Conservation (phyloP, 1,140 invertebrate species). For the Caenorhabditis remanei region DNA sequence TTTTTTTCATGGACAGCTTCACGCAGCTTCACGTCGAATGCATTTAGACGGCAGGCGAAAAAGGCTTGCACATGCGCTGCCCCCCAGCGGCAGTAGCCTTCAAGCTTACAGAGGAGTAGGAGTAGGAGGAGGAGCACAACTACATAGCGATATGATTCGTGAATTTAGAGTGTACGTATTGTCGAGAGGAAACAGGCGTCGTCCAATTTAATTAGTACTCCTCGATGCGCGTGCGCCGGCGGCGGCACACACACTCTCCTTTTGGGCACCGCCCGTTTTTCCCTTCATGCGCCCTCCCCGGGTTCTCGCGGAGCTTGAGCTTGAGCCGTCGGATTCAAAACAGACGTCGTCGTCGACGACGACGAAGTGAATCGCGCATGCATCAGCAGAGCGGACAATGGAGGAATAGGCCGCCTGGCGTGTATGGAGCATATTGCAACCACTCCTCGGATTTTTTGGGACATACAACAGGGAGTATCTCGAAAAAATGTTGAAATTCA, state of each 20-base stretch:
- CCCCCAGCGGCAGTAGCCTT: slow-evolving; percentile 12
- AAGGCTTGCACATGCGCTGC: background rate
- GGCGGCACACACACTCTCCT: slow-evolving; percentile 24
- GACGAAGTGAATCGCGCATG: slow-evolving; percentile 51
- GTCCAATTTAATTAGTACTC: slow-evolving; percentile 56
- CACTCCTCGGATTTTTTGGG: slow-evolving; percentile 41
- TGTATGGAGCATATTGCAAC: slow-evolving; percentile 46
- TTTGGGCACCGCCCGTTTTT: slow-evolving; percentile 28
- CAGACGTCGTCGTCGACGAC: slow-evolving; percentile 5
- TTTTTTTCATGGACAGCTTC: slow-evolving; percentile 18
- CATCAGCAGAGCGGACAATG: slow-evolving; percentile 54
- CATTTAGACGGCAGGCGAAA: slow-evolving; percentile 50
- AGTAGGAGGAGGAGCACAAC: slow-evolving; percentile 24
- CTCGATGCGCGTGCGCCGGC: slow-evolving; percentile 43
- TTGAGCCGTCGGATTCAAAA: slow-evolving; percentile 51
- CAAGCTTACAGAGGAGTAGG: background rate
- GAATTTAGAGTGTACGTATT: slow-evolving; percentile 50
- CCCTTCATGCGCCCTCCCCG: slow-evolving; percentile 8
- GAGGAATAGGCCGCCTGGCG: background rate
- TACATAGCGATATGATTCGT: slow-evolving; percentile 53
- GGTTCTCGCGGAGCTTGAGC: slow-evolving; percentile 54
- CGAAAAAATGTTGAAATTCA: background rate
- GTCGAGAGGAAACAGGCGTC: slow-evolving; percentile 53
- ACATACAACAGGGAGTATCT: background rate
- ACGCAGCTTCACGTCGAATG: slow-evolving; percentile 35